Base-by-base conservation (phyloP, 2,888 invertebrate species). In the Listrodromus nycthemerus region DNA sequence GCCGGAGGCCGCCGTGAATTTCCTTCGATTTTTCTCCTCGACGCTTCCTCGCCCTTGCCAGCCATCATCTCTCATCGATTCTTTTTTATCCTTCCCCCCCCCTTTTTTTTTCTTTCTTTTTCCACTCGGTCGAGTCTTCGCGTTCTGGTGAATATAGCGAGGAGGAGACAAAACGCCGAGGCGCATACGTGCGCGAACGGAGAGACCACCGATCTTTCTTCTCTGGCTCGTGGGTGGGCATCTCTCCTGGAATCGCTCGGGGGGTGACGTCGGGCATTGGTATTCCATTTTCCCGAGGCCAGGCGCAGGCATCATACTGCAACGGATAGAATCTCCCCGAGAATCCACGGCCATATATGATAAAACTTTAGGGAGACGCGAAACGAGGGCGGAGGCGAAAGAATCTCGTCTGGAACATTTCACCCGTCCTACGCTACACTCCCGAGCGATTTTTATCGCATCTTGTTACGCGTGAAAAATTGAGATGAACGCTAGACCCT, bases 321-420 rank as follows among this genome's bases (percentile, higher is more conserved):
- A 61, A 48, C 65, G 6, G 8, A 50, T 48, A 69, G 33, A 67
- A 33, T n/a, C 74, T 76, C 61, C 19, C 45, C 21, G 65, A 37
- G 66, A 75, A 83, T 80, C 71, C 76, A 76, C 75, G 75, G 75
- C n/a, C 83, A 52, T 76, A 50, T 70, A 76, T 83, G 76, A 80
- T 80, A 76, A 80, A 83, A 83, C 66, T 83, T 83, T 80, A 24
- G 66, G 30, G 50, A 61, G 71, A 76, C 66, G 61, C 21, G 66
- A 61, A 30, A 58, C 30, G 55, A 65, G 45, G 27, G 58, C 61
- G 50, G 66, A 45, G 61, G 45, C 66, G 52, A 71, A 50, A 77
- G 70, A 73, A 66, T 73, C 73, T 81, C 75, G 71, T 71, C 77
- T 19, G 65, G 75, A 83, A 37, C 52, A 41, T 19, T 37, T 76